Conservation (phyloP, 2,888 invertebrate genomes). For the Dryocosmus kuriphilus region DNA sequence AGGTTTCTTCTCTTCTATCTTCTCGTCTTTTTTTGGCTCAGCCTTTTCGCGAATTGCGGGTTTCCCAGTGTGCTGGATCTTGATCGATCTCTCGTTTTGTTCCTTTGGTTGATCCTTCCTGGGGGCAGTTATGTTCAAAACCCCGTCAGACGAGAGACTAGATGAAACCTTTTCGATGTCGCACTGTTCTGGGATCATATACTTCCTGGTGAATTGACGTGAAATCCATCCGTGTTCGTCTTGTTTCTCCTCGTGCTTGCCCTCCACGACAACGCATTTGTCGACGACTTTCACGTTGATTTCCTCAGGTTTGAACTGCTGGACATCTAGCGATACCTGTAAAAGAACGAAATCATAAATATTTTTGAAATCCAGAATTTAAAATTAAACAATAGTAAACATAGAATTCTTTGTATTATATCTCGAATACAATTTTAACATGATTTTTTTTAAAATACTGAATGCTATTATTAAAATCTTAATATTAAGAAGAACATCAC, state of each 20-base stretch:
- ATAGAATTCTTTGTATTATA: too few relatives aligned
- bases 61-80: conserved; percentile 69
- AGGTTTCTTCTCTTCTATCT: not conserved
- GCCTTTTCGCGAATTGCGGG: conserved; percentile 59
- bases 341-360: not conserved
- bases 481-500: too few relatives aligned
- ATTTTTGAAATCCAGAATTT: not conserved
- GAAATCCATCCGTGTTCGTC: conserved; percentile 85
- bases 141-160: conserved; percentile 89
- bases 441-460: too few relatives aligned
- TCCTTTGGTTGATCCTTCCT: conserved; percentile 77
- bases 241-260: conserved; percentile 89
- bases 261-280: conserved; percentile 85
- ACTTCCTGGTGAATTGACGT: conserved; percentile 77
- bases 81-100: conserved; percentile 64
- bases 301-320: conserved; percentile 82
- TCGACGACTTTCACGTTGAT: conserved; percentile 83
- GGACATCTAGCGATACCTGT: conserved; percentile 80
- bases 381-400: too few relatives aligned
- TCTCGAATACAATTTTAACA: too few relatives aligned
- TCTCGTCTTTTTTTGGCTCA: too few relatives aligned
- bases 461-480: too few relatives aligned
- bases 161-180: conserved; percentile 87
- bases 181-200: conserved; percentile 77
- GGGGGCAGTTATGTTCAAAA: conserved; percentile 87